Percentiles rank a stretch among this genome's conserved stretches.
Evolutionary conservation across 2,888 invertebrate genomes (phyloP).

Genomic region (Diaphora mendica): DNA sequence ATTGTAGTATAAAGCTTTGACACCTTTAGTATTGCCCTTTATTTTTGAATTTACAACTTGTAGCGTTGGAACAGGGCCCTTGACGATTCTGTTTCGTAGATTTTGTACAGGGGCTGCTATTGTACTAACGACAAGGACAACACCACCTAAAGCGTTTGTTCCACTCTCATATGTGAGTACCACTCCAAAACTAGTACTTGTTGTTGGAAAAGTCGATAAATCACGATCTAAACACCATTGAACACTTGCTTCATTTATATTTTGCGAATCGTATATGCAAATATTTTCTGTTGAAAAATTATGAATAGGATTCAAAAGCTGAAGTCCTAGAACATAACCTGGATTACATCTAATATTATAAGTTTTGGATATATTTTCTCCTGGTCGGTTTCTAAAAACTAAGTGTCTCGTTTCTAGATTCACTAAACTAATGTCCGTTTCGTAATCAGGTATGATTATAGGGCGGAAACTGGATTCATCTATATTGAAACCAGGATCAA

Average conservation of each 20-base stretch:
- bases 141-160: slow-evolving; percentile 91
- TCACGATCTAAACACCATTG: slow-evolving; percentile 94
- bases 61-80: slow-evolving; percentile 93
- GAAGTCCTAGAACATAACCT: slow-evolving; percentile 95
- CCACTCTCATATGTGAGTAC: slow-evolving; percentile 94
- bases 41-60: slow-evolving; percentile 91
- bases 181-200: slow-evolving; percentile 93
- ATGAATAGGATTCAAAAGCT: slow-evolving; percentile 95
- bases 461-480: slow-evolving; percentile 91
- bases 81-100: slow-evolving; percentile 90
- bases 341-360: slow-evolving; percentile 91
- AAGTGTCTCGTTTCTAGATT: slow-evolving; percentile 93
- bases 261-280: slow-evolving; percentile 91
- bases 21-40: slow-evolving; percentile 92
- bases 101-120: slow-evolving; percentile 91
- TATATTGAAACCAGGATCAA: slow-evolving; percentile 88
- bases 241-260: slow-evolving; percentile 88
- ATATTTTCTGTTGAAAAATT: slow-evolving; percentile 95
- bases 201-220: slow-evolving; percentile 95
- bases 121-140: slow-evolving; percentile 92
- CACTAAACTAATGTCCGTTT: slow-evolving; percentile 87
- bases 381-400: slow-evolving; percentile 89
- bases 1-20: slow-evolving; percentile 95
- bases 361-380: slow-evolving; percentile 85
- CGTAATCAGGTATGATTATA: slow-evolving; percentile 89